These are phyloP conservation scores for Chionodraco myersi DNA, from an alignment of 2,113 vertebrate species.

Conservation along the genomic window DNA sequence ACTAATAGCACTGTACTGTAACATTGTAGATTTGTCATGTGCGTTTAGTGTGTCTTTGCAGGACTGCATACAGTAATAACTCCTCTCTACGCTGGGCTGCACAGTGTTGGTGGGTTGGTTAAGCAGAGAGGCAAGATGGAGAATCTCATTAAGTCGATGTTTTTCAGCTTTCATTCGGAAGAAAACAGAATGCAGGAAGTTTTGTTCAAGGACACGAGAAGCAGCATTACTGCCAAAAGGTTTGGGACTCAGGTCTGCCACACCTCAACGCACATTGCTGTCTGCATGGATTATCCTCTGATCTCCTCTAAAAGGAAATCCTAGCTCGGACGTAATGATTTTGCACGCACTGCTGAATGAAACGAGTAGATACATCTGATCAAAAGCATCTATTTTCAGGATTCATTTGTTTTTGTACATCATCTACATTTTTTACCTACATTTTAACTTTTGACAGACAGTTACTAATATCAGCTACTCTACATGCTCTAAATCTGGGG, in stretches of 20 bases:
- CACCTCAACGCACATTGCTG: neutral
- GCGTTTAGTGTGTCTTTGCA: neutral
- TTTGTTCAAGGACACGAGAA: conserved; percentile 5
- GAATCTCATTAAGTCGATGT: conserved; percentile 16
- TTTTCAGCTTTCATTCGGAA: neutral
- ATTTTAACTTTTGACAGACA: too few relatives aligned
- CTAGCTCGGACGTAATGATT: conserved; percentile 1
- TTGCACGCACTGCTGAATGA: neutral
- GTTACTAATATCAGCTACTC: conserved; percentile 26
- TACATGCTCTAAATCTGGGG: conserved; percentile 27
- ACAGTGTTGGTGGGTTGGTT: neutral
- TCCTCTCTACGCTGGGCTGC: neutral
- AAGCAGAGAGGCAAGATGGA: conserved; percentile 10
- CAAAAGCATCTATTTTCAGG: too few relatives aligned
- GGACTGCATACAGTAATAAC: neutral
- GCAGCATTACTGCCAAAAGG: neutral
- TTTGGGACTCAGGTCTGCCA: conserved; percentile 1
- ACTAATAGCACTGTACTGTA: too few relatives aligned
- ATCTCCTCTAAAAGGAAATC: conserved; percentile 4
- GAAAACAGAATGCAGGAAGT: neutral
- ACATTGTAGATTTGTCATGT: neutral
- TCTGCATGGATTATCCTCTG: neutral
- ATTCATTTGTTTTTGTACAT: too few relatives aligned
- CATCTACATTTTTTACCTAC: too few relatives aligned
- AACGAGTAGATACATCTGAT: too few relatives aligned